Base-by-base conservation (phyloP, 2,113 vertebrate species). In the Pachypanchax playfairii region DNA sequence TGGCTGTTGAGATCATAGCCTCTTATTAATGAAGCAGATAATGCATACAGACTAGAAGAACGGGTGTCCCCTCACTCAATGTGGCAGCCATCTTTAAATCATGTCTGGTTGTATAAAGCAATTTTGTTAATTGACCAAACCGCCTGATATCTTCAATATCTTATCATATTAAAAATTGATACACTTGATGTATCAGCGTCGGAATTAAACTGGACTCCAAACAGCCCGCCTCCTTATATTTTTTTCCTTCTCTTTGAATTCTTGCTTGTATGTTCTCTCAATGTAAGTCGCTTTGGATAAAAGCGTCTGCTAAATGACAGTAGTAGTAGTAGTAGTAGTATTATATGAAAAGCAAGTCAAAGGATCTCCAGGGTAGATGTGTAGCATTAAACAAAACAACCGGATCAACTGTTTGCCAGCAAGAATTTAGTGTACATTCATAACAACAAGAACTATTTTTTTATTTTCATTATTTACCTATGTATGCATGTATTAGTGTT, bases 1-100 rank as follows among this genome's bases (percentile, higher is more conserved):
- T 82, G 69, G 56, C 80, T 80, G 75, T 84, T 81, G 77, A 84
- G 84, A 81, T 83, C 85, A 83, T 82, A 76, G 79, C 54, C 38
- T 78, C 77, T 86, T 90, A 87, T 86, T 88, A 86, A 88, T 85
- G 84, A 73, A 70, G 80, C 71, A 76, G 80, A 85, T 90, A 85
- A 87, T 88, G 86, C 84, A 90, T 87, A 80, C 80, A 79, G 80
- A 87, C 84, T 53, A 81, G 60, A 75, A 79, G 69, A 74, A 59
- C 74, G 82, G 64, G 76, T 77, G 77, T 88, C 81, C 79, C 80
- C 85, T 86, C 85, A 86, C 83, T 87, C 85, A 87, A 70, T 84
- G 79, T 87, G 84, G 83, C 85, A 82, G 75, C 68, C 77, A 58
- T 80, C 76, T 63, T 71, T 85, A 87, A 87, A 90, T 86, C 87